Evolutionary conservation across 2,797 vertebrate species (phyloP).

Genomic region (Pempheris klunzingeri): DNA sequence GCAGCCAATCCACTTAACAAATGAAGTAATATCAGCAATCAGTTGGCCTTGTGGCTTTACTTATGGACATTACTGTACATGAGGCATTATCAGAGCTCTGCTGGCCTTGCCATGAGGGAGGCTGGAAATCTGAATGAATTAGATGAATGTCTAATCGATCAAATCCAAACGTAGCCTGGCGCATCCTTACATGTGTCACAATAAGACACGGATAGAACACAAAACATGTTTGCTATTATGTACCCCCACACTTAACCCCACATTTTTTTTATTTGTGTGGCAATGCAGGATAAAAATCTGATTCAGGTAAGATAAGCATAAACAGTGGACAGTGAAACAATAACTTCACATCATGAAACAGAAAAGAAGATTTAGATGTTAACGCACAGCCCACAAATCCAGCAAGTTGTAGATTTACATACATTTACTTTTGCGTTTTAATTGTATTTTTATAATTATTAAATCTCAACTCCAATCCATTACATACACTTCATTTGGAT

Average conservation of each 20-base stretch:
- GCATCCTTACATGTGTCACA: conserved; percentile 24
- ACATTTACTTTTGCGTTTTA: not conserved
- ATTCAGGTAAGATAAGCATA: not conserved
- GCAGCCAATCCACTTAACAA: conserved; percentile 72
- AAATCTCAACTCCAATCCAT: not conserved
- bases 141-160: conserved; percentile 46
- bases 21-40: conserved; percentile 69
- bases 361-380: not conserved
- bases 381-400: not conserved
- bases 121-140: conserved; percentile 32
- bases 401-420: not conserved
- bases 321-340: not conserved
- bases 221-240: not conserved
- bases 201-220: conserved; percentile 10
- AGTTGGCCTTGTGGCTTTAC: conserved; percentile 68
- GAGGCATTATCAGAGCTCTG: conserved; percentile 59
- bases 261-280: not conserved
- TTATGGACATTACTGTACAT: conserved; percentile 61
- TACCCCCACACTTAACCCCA: not conserved
- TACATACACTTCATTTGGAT: not conserved
- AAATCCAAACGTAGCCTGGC: conserved; percentile 36
- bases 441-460: too few relatives aligned
- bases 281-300: not conserved
- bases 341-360: not conserved
- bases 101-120: conserved; percentile 46